A percentile compares a stretch with the other conserved stretches of the same genome.
Conservation (phyloP, 1,140 invertebrate genomes). For the Rhagoletis zephyria region DNA sequence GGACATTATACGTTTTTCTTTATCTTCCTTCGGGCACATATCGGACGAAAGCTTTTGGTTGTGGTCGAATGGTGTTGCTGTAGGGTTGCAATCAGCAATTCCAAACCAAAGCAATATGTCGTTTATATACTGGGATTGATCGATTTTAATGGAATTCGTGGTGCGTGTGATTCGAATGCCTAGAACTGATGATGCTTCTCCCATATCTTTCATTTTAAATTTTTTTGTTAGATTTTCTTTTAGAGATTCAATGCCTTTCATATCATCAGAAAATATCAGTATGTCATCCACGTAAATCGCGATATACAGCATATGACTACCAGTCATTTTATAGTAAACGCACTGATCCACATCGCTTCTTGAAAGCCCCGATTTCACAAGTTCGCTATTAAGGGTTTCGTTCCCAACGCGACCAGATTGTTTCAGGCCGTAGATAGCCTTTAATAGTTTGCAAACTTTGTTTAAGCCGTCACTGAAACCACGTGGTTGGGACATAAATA, state of each 20-base stretch:
- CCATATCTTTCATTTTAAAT: constrained; percentile 54
- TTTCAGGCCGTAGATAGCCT: constrained; percentile 64
- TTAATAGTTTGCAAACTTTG: constrained; percentile 60
- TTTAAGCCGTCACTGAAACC: constrained; percentile 56
- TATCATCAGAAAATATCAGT: constrained; percentile 22
- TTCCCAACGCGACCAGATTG: constrained; percentile 64
- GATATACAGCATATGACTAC: constrained; percentile 10
- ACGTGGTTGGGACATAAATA: constrained; percentile 67
- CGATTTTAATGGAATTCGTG: too few species aligned
- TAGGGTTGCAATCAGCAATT: constrained; percentile 43
- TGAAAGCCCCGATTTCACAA: constrained; percentile 57
- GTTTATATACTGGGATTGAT: not conserved
- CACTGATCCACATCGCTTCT: constrained; percentile 57
- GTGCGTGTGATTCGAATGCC: constrained; percentile 12
- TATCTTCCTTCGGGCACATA: constrained; percentile 55
- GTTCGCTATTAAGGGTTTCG: constrained; percentile 57
- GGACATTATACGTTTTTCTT: constrained; percentile 20
- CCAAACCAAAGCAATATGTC: constrained; percentile 20
- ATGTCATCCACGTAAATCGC: constrained; percentile 56
- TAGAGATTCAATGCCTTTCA: too few species aligned
- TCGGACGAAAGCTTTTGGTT: constrained; percentile 16
- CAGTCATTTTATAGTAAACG: constrained; percentile 37
- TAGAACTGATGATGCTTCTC: constrained; percentile 8
- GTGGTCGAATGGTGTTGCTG: constrained; percentile 37
- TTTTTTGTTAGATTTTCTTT: constrained; percentile 20